Evolutionary conservation across 2,888 invertebrate species (phyloP).

Genomic region (Rotaria macrura): DNA sequence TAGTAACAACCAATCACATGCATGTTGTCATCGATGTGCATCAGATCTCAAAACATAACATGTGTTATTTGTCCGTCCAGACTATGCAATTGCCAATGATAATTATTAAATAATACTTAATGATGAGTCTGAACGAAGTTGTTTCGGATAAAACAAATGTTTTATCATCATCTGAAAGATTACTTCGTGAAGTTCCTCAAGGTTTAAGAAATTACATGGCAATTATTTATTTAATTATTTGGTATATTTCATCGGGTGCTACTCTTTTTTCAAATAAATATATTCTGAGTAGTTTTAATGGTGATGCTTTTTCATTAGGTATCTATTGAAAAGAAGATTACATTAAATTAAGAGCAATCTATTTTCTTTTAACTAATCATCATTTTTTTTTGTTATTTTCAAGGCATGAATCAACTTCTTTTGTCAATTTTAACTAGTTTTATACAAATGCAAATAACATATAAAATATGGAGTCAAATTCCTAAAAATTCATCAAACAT

Average conservation of each 20-base stretch:
- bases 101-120: no score
- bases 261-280: background rate
- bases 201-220: background rate
- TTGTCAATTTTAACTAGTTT: background rate
- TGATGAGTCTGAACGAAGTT: background rate
- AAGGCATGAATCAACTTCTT: background rate
- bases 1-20: no score
- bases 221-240: background rate
- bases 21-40: no score
- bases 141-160: background rate
- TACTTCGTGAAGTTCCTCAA: background rate
- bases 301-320: background rate
- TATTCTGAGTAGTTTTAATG: background rate
- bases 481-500: background rate
- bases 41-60: no score
- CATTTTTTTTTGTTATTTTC: no score
- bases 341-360: no score
- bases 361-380: no score
- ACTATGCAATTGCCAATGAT: no score
- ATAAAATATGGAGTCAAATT: background rate
- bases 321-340: no score
- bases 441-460: background rate
- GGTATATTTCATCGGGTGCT: background rate
- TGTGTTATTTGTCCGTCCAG: no score
- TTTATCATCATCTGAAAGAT: background rate